Percentiles rank a stretch among this genome's conserved stretches.
Evolutionary conservation across 1,140 invertebrate genomes (phyloP).

Genomic region (Drosophila triauraria): DNA sequence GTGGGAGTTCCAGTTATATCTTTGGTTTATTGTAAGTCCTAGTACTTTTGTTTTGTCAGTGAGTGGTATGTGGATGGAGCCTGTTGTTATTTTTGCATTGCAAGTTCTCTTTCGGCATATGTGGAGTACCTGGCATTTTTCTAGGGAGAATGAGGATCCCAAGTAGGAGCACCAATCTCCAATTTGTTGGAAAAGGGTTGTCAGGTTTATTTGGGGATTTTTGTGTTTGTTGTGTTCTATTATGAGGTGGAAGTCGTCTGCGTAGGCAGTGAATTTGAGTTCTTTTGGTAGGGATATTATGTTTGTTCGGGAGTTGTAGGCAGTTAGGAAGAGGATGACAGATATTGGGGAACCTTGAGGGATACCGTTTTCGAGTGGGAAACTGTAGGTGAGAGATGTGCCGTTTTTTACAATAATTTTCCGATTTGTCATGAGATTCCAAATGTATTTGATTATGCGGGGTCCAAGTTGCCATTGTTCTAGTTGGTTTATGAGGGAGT

Average conservation of each 20-base stretch:
- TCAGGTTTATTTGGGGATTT: neutral
- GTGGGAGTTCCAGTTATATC: no score
- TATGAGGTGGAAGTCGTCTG: neutral
- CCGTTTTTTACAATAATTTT: no score
- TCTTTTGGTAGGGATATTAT: neutral
- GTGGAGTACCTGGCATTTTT: neutral
- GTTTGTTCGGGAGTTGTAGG: neutral
- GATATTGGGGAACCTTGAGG: neutral
- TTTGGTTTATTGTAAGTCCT: no score
- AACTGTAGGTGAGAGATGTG: no score
- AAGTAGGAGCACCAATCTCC: neutral
- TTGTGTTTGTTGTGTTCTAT: neutral
- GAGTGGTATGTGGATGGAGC: no score
- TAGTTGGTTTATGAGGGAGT: neutral
- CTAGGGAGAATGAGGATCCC: neutral
- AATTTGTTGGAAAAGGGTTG: neutral
- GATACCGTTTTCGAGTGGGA: neutral
- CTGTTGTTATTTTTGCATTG: no score
- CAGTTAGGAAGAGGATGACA: neutral
- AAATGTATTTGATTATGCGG: no score
- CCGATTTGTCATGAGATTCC: no score
- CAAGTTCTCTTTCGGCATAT: neutral
- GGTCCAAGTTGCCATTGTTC: neutral
- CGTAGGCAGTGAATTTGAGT: neutral
- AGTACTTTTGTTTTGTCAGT: no score